Conservation (phyloP, 2,113 vertebrate species). For the Xenopus laevis region DNA sequence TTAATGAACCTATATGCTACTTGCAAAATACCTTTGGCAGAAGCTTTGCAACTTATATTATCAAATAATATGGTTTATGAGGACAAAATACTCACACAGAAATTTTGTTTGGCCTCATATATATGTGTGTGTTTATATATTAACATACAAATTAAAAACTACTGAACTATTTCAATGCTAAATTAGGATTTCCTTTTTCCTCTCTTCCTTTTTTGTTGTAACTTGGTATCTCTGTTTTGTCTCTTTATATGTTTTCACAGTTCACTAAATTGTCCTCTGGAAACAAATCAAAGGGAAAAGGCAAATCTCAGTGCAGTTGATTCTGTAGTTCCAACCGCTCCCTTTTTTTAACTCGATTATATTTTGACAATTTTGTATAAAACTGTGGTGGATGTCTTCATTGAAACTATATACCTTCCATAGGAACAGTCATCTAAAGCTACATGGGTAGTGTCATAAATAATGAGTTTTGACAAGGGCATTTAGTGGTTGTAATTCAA, state of each 20-base stretch:
- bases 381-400: conserved; percentile 88
- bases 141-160: no score
- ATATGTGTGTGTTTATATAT: no score
- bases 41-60: no score
- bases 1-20: no score
- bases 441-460: conserved; percentile 90
- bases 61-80: no score
- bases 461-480: conserved; percentile 98
- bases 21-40: no score
- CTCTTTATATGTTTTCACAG: conserved; percentile 56
- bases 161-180: conserved; percentile 30
- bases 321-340: conserved; percentile 51
- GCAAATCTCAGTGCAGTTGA: conserved; percentile 63
- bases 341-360: conserved; percentile 76
- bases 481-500: conserved; percentile 99
- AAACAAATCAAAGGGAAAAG: conserved; percentile 68
- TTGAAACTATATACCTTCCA: conserved; percentile 79
- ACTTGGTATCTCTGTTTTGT: conserved; percentile 7
- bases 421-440: conserved; percentile 75
- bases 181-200: conserved; percentile 10
- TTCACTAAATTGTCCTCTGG: conserved; percentile 65
- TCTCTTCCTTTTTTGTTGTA: conserved; percentile 4
- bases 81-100: no score
- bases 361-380: conserved; percentile 85
- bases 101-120: no score